phyloP scores from a whole-genome alignment of 2,888 invertebrate species.

The Orthonevra nobilis region DNA sequence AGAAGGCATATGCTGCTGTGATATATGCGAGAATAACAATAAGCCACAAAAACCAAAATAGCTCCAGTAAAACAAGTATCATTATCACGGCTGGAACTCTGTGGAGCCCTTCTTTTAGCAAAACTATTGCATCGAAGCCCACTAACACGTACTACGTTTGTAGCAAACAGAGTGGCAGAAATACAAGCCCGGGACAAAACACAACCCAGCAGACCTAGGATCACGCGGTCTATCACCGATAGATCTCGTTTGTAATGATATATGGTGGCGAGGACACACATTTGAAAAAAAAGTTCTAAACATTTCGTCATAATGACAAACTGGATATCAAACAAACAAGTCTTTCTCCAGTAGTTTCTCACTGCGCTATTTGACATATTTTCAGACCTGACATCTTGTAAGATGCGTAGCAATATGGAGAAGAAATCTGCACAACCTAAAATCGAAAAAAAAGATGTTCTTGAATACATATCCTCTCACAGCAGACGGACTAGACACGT shows the following conservation, averaged over 20 bases:
- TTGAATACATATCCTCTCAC: not conserved
- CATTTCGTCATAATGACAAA: no score
- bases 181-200: not conserved
- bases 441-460: not conserved
- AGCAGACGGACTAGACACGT: not conserved
- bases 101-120: no score
- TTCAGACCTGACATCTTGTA: not conserved
- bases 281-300: not conserved
- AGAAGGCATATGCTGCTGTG: no score
- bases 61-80: no score
- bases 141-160: not conserved
- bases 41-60: no score
- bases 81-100: no score
- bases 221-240: conserved; percentile 55
- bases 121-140: no score
- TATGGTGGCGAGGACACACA: conserved; percentile 14
- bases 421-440: not conserved
- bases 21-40: no score
- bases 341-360: no score
- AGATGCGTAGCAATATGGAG: no score
- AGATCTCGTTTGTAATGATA: not conserved
- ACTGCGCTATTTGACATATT: not conserved
- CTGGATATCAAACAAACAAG: no score
- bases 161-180: conserved; percentile 1
- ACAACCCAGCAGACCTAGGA: conserved; percentile 68